phyloP scores from a whole-genome alignment of 2,113 vertebrate genomes.

The Clinocottus analis region DNA sequence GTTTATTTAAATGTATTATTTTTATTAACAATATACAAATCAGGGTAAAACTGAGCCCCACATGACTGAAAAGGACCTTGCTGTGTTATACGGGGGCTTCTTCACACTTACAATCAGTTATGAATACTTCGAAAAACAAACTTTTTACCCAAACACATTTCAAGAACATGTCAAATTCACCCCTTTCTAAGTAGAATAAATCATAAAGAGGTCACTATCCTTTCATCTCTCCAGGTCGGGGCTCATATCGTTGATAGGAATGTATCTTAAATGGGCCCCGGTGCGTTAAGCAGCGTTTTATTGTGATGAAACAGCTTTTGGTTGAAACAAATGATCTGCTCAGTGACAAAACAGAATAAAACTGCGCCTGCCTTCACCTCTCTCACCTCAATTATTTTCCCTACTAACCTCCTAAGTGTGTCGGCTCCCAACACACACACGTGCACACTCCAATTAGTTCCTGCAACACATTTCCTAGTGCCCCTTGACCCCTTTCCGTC shows the following conservation, averaged over 20 bases:
- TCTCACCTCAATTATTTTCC: constrained; percentile 55
- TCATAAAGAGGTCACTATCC: neutral
- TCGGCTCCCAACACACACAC: neutral
- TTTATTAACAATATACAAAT: neutral
- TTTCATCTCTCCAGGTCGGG: neutral
- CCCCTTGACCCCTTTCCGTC: constrained; percentile 41
- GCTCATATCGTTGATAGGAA: constrained; percentile 5
- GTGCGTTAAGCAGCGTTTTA: neutral
- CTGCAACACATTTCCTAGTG: constrained; percentile 48
- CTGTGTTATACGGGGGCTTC: too few relatives aligned
- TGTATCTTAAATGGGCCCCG: neutral
- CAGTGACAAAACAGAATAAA: constrained; percentile 50
- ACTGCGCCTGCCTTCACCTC: constrained; percentile 28
- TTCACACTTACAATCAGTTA: neutral
- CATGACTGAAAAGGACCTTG: neutral
- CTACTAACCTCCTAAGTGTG: constrained; percentile 34
- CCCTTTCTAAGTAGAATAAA: constrained; percentile 2
- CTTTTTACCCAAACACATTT: neutral
- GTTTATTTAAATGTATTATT: neutral
- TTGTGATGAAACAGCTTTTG: constrained; percentile 17
- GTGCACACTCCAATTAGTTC: constrained; percentile 43
- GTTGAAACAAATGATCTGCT: constrained; percentile 36
- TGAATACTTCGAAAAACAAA: neutral
- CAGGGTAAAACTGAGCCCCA: neutral
- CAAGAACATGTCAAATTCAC: neutral